phyloP scores from a whole-genome alignment of 2,797 vertebrate genomes.

The Rhabdomys pumilio region DNA sequence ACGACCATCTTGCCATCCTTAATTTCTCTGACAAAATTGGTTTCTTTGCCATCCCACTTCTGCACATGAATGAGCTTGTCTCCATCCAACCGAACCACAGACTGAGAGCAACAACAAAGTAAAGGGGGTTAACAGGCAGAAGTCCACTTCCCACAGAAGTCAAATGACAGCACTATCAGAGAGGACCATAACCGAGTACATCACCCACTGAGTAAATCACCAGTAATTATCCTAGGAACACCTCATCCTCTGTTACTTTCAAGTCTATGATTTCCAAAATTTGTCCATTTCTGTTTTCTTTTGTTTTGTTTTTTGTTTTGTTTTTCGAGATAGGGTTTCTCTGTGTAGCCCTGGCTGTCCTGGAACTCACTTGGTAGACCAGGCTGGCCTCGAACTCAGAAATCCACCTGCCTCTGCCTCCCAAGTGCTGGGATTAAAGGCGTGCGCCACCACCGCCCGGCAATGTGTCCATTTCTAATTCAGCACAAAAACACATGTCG shows the following conservation, averaged over 20 bases:
- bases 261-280: background rate
- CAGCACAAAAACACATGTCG: too few relatives aligned
- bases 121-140: background rate
- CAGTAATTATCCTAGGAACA: background rate
- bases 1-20: slow-evolving; percentile 96
- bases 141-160: background rate
- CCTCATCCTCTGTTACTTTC: background rate
- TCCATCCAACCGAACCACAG: slow-evolving; percentile 93
- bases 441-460: too few relatives aligned
- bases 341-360: too few relatives aligned
- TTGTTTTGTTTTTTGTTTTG: too few relatives aligned
- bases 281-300: background rate
- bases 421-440: too few relatives aligned
- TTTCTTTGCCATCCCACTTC: slow-evolving; percentile 98
- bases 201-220: background rate
- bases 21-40: slow-evolving; percentile 94
- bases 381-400: too few relatives aligned
- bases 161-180: background rate
- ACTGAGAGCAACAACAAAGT: slow-evolving; percentile 90
- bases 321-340: too few relatives aligned
- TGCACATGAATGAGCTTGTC: slow-evolving; percentile 95
- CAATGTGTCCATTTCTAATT: background rate
- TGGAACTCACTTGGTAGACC: too few relatives aligned
- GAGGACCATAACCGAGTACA: background rate
- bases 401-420: too few relatives aligned